These are phyloP conservation scores for Zaprionus gabonicus DNA, from an alignment of 1,140 invertebrate species.

Conservation along the genomic window DNA sequence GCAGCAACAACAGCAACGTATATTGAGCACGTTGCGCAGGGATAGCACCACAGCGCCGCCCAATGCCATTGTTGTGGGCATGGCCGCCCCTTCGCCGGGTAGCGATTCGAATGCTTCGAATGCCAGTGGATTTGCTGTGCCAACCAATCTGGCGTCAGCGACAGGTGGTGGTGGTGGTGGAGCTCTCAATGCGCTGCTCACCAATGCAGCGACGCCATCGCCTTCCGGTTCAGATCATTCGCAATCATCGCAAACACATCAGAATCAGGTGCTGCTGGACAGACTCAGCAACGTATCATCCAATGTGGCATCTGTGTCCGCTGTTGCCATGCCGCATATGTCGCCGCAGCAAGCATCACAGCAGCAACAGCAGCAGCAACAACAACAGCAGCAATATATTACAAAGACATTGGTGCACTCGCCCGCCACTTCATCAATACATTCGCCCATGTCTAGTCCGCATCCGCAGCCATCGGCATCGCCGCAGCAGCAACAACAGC, in stretches of 20 bases:
- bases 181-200: conserved; percentile 61
- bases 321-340: conserved; percentile 77
- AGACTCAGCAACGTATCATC: conserved; percentile 74
- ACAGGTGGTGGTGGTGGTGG: conserved; percentile 41
- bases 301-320: conserved; percentile 64
- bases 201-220: conserved; percentile 73
- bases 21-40: conserved; percentile 70
- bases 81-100: conserved; percentile 82
- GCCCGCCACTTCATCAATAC: conserved; percentile 80
- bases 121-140: conserved; percentile 80
- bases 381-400: conserved; percentile 64
- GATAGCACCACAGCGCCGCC: conserved; percentile 75
- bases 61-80: conserved; percentile 78
- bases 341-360: conserved; percentile 70
- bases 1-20: conserved; percentile 70
- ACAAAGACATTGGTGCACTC: conserved; percentile 81
- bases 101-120: conserved; percentile 84
- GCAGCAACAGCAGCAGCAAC: conserved; percentile 24
- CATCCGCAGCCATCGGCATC: conserved; percentile 86
- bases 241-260: conserved; percentile 75
- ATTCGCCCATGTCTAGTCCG: conserved; percentile 87
- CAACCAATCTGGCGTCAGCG: conserved; percentile 63
- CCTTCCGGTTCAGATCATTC: conserved; percentile 81
- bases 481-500: conserved; percentile 76
- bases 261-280: conserved; percentile 79